Percentiles rank a stretch among this genome's conserved stretches.
These are phyloP conservation scores for Himalopsyche anomala DNA, from an alignment of 2,888 invertebrate species.

Conservation along the genomic window DNA sequence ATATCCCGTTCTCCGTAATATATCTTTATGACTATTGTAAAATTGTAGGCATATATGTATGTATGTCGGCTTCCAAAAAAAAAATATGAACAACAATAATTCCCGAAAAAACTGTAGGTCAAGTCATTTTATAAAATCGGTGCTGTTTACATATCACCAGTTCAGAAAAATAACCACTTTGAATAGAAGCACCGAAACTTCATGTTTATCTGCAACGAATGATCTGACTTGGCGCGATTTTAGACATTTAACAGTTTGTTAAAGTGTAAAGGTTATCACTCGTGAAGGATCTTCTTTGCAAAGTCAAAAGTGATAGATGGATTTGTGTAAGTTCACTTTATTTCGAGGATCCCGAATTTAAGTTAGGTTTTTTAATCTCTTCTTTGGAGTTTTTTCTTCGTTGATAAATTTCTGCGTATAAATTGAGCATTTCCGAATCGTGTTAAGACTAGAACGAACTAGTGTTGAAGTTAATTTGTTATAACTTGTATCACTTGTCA, in stretches of 20 bases:
- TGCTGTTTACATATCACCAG: neutral
- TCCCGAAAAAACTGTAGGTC: no score
- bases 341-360: constrained; percentile 13
- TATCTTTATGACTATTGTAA: no score
- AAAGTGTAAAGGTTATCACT: constrained; percentile 45
- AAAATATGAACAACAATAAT: no score
- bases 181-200: constrained; percentile 23
- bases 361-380: constrained; percentile 5
- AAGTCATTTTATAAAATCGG: no score
- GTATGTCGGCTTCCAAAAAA: no score
- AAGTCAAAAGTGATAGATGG: constrained; percentile 34
- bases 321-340: constrained; percentile 17
- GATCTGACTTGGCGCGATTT: constrained; percentile 20
- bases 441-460: neutral
- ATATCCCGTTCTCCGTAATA: no score
- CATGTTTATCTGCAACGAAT: neutral
- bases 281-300: constrained; percentile 4
- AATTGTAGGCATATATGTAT: no score
- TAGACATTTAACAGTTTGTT: constrained; percentile 47
- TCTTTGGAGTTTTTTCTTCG: neutral
- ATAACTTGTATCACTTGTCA: neutral
- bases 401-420: neutral
- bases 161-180: neutral
- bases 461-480: constrained; percentile 12
- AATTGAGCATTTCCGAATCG: constrained; percentile 35